Evolutionary conservation across 2,113 vertebrate genomes (phyloP).

Genomic region (Anarrhichthys ocellatus): DNA sequence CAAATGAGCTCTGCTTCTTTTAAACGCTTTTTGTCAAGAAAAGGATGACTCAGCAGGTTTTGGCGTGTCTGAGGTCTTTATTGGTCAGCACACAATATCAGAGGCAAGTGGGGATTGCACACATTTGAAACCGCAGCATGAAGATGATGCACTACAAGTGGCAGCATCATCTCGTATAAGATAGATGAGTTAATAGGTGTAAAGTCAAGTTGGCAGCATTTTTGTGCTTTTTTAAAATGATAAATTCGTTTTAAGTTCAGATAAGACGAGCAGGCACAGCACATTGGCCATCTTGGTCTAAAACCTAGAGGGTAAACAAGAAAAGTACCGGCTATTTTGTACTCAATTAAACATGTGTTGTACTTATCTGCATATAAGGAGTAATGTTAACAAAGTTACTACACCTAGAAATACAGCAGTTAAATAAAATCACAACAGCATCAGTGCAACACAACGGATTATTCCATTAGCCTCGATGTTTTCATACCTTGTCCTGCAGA

Average conservation of each 20-base stretch:
- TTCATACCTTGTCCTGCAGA: conserved; percentile 3
- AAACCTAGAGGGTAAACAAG: background rate
- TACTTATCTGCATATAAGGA: background rate
- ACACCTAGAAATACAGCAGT: background rate
- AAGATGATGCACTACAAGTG: background rate
- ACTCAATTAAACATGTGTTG: background rate
- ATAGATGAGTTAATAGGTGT: background rate
- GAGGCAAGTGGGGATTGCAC: background rate
- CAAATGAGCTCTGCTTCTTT: conserved; percentile 21
- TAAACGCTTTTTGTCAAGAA: background rate
- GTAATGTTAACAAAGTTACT: background rate
- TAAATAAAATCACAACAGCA: background rate
- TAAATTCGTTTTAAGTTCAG: too few relatives aligned
- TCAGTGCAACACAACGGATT: background rate
- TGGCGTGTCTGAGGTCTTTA: background rate
- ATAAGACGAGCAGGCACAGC: too few relatives aligned
- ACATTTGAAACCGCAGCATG: background rate
- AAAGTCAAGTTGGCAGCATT: background rate
- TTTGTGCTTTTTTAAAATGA: background rate
- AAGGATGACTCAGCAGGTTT: conserved; percentile 25
- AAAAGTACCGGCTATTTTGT: background rate
- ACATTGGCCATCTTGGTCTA: background rate
- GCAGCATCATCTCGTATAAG: background rate
- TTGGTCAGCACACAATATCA: background rate
- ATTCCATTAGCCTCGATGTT: conserved; percentile 1